Evolutionary conservation across 1,140 invertebrate species (phyloP), one percentile per base, ranked within the genome.

Genomic region (Aphaenogaster floridana): DNA sequence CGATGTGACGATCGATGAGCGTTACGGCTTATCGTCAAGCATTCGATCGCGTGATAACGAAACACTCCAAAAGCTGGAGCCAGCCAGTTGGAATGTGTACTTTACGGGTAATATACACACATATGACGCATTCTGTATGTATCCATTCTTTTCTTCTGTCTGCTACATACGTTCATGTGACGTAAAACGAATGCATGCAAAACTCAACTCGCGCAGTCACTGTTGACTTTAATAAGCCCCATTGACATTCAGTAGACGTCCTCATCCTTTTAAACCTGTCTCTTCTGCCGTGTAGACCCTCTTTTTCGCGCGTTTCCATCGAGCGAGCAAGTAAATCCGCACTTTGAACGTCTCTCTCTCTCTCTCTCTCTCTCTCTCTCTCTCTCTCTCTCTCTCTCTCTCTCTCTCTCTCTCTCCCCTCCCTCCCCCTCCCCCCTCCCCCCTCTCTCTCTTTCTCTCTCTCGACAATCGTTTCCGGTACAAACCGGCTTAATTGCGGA

Each of bases 161-260:
- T 52, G 13, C 28, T 7, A 63, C 68, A 36, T 42, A 50, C 57
- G 34, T 50, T 34, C 45, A 21, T 61, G 69, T 66, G 48, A 61
- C 42, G 28, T 50, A 68, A 36, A 42, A 28, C 42, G 52, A 66
- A 76, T 34, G 48, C n/a, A 77, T 69, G 54, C 86, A 48, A n/a
- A 69, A 28, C 54, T 64, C 78, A 61, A 54, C 66, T 52, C 36
- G 85, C 36, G 36, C 88, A 50, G 52, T 17, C 50, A 34, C n/a
- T 77, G 83, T 89, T 76, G 66, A 79, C 81, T 89, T 86, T 79
- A 89, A 89, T 86, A 86, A 86, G 66, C 74, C 28, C 78, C 80
- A 88, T 89, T 89, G 81, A 86, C 80, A 88, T 89, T 86, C 88
- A 86, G 66, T 13, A 36, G 57, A 48, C 59, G 34, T 88, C 42